Evolutionary conservation across 2,113 vertebrate genomes (phyloP).

Genomic region (Eulemur macaco): DNA sequence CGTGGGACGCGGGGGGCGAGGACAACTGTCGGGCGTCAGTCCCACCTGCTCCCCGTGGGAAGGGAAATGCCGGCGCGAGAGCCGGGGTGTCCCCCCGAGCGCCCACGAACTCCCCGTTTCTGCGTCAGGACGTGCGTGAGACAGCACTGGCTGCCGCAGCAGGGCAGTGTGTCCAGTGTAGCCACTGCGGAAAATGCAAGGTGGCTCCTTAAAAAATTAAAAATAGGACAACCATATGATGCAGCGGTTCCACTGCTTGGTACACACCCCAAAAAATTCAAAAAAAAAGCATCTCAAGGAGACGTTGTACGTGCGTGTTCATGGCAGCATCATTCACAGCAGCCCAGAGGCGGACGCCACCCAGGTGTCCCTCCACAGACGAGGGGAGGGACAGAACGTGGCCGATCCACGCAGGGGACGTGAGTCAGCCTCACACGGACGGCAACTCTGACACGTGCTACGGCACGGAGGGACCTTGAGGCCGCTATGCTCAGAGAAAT

Average conservation of each 20-base stretch:
- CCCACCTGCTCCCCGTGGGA: neutral
- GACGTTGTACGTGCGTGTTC: neutral
- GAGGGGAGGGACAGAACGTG: accelerated
- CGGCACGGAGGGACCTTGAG: accelerated
- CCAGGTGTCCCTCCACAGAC: neutral
- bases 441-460: neutral
- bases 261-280: neutral
- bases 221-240: neutral
- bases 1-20: accelerated
- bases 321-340: accelerated
- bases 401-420: accelerated
- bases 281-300: neutral
- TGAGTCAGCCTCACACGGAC: too few relatives aligned
- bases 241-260: neutral
- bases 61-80: neutral
- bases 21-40: accelerated
- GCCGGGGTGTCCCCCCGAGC: too few relatives aligned
- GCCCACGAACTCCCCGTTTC: accelerated
- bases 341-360: too few relatives aligned
- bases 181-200: neutral
- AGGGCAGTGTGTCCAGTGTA: neutral
- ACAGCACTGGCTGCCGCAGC: neutral
- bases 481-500: neutral
- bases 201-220: neutral
- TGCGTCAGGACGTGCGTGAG: neutral